Evolutionary conservation across 2,113 vertebrate genomes (phyloP).

Genomic region (Percopsis transmontana): DNA sequence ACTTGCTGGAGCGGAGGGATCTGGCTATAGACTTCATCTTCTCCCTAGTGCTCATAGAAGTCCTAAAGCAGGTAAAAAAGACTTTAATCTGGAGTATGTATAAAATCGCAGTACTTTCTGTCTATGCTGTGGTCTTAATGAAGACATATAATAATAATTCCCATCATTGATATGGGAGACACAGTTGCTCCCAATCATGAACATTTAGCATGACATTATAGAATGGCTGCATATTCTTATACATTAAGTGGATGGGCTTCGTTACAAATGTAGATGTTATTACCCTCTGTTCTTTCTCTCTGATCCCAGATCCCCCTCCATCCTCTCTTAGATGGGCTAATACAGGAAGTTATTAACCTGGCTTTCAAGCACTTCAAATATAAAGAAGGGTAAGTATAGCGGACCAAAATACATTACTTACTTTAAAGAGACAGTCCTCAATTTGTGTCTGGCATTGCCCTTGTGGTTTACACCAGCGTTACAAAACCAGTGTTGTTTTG

Average conservation of each 20-base stretch:
- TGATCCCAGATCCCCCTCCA: slow-evolving; percentile 91
- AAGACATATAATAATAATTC: too few species aligned
- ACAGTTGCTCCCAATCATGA: too few species aligned
- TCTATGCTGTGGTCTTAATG: too few species aligned
- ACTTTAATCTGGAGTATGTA: too few species aligned
- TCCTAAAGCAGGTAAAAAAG: slow-evolving; percentile 96
- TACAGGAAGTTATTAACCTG: slow-evolving; percentile 97
- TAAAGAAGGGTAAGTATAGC: slow-evolving; percentile 90
- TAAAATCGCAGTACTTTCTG: too few species aligned
- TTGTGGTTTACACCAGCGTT: too few species aligned
- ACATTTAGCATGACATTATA: too few species aligned
- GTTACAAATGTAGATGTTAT: background rate
- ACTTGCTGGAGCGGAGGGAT: slow-evolving; percentile 95
- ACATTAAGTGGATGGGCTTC: too few species aligned
- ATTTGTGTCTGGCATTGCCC: background rate
- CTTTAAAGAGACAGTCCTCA: slow-evolving; percentile 4
- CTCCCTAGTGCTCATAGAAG: slow-evolving; percentile 97
- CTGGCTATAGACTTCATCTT: slow-evolving; percentile 99
- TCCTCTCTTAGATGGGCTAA: slow-evolving; percentile 94
- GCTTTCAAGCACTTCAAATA: slow-evolving; percentile 99
- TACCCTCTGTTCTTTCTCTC: slow-evolving; percentile 7
- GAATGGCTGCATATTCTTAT: too few species aligned
- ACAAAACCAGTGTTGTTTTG: too few species aligned
- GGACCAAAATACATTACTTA: background rate
- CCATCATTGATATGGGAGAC: too few species aligned